phyloP scores from a whole-genome alignment of 2,888 invertebrate genomes.

The Caenorhabditis japonica region DNA sequence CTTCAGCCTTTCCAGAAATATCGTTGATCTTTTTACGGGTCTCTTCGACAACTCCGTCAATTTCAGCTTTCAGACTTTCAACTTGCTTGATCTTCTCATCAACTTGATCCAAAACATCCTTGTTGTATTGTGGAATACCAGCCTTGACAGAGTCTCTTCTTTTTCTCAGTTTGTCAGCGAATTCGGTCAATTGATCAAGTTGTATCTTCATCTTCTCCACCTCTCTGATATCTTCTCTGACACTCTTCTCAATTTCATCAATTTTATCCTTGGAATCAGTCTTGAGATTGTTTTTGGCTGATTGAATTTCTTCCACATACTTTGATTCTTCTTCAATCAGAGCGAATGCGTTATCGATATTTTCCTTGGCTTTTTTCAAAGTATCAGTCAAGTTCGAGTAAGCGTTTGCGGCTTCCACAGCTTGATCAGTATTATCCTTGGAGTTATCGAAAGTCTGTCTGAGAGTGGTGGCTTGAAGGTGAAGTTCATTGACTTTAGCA shows the following conservation, averaged over 20 bases:
- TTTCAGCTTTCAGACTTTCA: conserved; percentile 39
- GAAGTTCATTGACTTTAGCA: conserved; percentile 48
- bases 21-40: conserved; percentile 43
- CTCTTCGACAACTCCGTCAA: conserved; percentile 45
- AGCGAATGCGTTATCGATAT: conserved; percentile 54
- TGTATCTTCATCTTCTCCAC: conserved; percentile 44
- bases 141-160: conserved; percentile 37
- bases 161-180: conserved; percentile 38
- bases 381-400: conserved; percentile 65
- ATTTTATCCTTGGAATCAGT: conserved; percentile 31
- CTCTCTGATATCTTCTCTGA: conserved; percentile 42
- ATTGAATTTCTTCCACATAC: conserved; percentile 22
- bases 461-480: conserved; percentile 38
- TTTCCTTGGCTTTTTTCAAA: conserved; percentile 62
- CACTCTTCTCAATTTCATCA: conserved; percentile 19
- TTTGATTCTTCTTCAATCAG: conserved; percentile 27
- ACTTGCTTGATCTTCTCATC: conserved; percentile 51
- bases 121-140: conserved; percentile 20
- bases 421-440: conserved; percentile 42
- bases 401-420: conserved; percentile 67
- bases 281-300: not conserved
- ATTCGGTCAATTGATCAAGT: conserved; percentile 30
- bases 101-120: conserved; percentile 16
- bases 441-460: conserved; percentile 35
- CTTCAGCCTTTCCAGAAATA: conserved; percentile 44